These are phyloP conservation scores for Oscheius onirici DNA, from an alignment of 2,888 invertebrate species.

Conservation along the genomic window DNA sequence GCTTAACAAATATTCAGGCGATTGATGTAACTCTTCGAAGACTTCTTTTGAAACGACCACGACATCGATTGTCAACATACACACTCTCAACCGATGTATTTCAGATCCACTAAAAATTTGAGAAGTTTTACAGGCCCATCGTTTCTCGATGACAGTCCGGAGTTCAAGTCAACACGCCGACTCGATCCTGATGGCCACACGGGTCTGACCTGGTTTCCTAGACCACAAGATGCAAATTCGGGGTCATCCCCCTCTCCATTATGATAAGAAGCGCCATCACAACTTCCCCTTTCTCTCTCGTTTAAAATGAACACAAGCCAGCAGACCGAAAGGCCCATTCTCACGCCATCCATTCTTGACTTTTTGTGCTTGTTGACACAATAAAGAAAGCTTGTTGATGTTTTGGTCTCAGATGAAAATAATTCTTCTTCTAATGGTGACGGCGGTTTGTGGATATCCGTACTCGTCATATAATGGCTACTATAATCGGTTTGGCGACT, in stretches of 20 bases:
- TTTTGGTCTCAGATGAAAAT: no score
- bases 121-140: slow-evolving; percentile 12
- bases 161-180: not conserved
- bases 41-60: not conserved
- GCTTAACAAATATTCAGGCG: slow-evolving; percentile 15
- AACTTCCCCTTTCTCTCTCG: no score
- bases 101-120: not conserved
- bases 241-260: not conserved
- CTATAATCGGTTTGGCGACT: slow-evolving; percentile 26
- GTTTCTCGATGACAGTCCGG: slow-evolving; percentile 20
- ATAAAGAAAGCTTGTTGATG: no score
- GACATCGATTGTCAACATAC: slow-evolving; percentile 19
- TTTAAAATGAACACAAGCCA: no score
- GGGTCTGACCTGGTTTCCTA: slow-evolving; percentile 4
- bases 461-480: slow-evolving; percentile 10
- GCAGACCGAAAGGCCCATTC: no score
- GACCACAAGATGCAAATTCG: slow-evolving; percentile 8
- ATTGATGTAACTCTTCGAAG: slow-evolving; percentile 22
- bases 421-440: no score
- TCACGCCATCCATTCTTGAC: no score
- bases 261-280: not conserved
- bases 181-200: slow-evolving; percentile 1
- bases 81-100: slow-evolving; percentile 13
- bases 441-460: not conserved
- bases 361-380: no score